Evolutionary conservation across 2,113 vertebrate species (phyloP), one percentile per base, ranked within the genome.

Genomic region (Urocynchramus pylzowi): DNA sequence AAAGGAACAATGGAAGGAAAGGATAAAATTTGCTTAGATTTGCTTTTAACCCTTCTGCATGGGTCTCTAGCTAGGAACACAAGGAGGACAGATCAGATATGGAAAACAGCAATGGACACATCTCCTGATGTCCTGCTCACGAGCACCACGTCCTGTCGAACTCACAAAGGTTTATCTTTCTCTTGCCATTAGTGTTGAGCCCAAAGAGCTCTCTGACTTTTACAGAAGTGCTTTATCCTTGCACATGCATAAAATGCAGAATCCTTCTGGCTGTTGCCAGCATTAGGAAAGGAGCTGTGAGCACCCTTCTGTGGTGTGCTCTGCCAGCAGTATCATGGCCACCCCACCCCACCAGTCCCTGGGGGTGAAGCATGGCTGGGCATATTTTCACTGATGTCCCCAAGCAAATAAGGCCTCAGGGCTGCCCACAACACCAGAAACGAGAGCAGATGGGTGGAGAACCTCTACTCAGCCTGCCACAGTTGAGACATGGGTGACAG

Each of bases 41-140:
- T 76, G 63, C 74, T 87, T 84, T 90, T 94, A 95, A 93, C 84
- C 70, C 65, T 94, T 95, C 53, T 60, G 53, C 52, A 16, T 11
- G 26, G 23, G 8, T 35, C 22, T 53, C 81, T 37, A 42, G 39
- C 42, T 16, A 37, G 44, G 30, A 19, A 75, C 18, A 56, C 26
- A 28, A 37, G 14, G 16, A 77, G 23, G 35, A 47, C 0, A 0
- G 22, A 57, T 10, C 10, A 42, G 42, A 67, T n/a, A 44, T 0
- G 6, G 49, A 42, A 26, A 89, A 53, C 0, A 1, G 41, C 30
- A 44, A 31, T 6, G 39, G 39, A 24, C 12, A 56, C 49, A 44
- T 10, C 9, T 52, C 31, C 61, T 47, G 23, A 88, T 5, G 4
- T 30, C 16, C 41, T 33, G 44, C 39, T 71, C 23, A 9, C 0